Base-by-base conservation (phyloP, 2,797 vertebrate species). In the Helostoma temminkii region DNA sequence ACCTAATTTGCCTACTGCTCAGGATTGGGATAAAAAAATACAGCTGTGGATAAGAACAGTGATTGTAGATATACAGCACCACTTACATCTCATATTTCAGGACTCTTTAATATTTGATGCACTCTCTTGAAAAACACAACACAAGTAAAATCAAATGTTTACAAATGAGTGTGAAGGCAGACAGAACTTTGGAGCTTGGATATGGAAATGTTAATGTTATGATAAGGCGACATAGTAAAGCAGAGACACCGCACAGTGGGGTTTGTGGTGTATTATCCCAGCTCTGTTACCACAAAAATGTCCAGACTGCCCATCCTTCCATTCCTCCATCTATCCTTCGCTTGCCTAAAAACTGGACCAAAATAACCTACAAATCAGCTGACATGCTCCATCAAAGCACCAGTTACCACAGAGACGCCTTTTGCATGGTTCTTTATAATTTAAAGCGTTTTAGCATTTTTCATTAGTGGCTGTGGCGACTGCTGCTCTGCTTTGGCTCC, bases 41-140 rank as follows among this genome's bases (percentile, higher is more conserved):
- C 57, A 2, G 1, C 47, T 4, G 62, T 58, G 55, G 39, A 57
- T 63, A 55, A 56, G 24, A 74, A 15, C 75, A 55, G 41, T 3
- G 49, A 56, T 25, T 41, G 48, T 6, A 69, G 79, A 60, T 78
- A 82, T 62, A 24, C 30, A 6, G 73, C 72, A 15, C 55, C 46
- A 39, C 54, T 75, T 34, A 41, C 57, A 26, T 36, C 60, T 55
- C 50, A 61, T 39, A 71, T 80, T 84, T 76, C 10, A 6, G 45
- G 48, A 49, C 39, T 45, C 46, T 78, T 91, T 66, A 84, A 90
- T 87, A 82, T 86, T 89, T 79, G 3, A 88, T 87, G 79, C 0
- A 2, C 7, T 25, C 53, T 61, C 57, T 66, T n/a, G 30, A 43
- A 57, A 72, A 84, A 78, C 54, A 28, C 34, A 76, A 65, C 65